A percentile compares a stretch with the other conserved stretches of the same genome.
These are phyloP conservation scores for Gallinago paraguaiae DNA, from an alignment of 2,113 vertebrate species.

Conservation along the genomic window DNA sequence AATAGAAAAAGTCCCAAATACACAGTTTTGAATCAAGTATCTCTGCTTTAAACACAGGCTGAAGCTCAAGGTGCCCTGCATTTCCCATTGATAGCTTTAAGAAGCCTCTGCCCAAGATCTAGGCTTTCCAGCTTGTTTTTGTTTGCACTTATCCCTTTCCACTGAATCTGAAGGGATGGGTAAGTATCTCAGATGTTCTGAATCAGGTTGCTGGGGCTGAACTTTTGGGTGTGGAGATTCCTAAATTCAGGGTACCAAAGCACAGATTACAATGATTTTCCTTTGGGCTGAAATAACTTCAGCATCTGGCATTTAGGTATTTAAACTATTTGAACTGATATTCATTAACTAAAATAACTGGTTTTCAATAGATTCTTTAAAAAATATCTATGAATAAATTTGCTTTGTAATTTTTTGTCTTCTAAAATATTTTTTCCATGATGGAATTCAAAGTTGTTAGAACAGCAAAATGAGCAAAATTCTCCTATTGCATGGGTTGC, in stretches of 20 bases:
- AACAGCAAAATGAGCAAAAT: slow-evolving; percentile 1
- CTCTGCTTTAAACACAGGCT: background rate
- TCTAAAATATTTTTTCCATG: background rate
- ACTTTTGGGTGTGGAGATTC: background rate
- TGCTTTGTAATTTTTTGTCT: background rate
- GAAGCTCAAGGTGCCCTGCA: background rate
- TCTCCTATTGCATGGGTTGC: background rate
- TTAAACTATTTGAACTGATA: background rate
- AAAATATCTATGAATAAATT: background rate
- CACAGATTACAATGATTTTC: background rate
- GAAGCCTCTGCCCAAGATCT: background rate
- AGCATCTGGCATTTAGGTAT: background rate
- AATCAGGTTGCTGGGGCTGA: background rate
- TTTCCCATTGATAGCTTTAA: background rate
- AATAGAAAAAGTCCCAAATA: background rate
- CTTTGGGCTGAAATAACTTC: background rate
- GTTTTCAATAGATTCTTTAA: background rate
- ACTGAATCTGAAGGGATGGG: background rate
- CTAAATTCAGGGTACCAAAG: background rate
- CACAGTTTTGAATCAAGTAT: background rate
- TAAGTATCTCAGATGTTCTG: background rate
- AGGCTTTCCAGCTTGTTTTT: background rate
- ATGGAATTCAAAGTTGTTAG: background rate
- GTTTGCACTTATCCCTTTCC: background rate
- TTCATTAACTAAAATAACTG: background rate